phyloP scores from a whole-genome alignment of 2,888 invertebrate genomes.

The Drosophila ezoana region DNA sequence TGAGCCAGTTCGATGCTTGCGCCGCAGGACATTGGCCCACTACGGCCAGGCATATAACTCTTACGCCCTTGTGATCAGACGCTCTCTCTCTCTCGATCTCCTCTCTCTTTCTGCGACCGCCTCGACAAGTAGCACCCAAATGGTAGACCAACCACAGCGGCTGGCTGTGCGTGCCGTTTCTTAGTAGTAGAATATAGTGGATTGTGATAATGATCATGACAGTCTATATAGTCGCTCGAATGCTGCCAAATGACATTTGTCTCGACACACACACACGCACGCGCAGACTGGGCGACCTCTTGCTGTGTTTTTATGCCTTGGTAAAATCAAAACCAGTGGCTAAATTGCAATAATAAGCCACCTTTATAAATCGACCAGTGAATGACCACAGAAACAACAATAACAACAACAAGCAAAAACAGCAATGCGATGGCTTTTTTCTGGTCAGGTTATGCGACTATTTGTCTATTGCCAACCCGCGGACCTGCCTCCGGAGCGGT shows the following conservation, averaged over 20 bases:
- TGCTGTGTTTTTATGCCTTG: constrained; percentile 69
- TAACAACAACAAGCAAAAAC: constrained; percentile 4
- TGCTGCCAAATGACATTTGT: constrained; percentile 83
- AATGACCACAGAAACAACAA: constrained; percentile 42
- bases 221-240: constrained; percentile 83
- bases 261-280: constrained; percentile 54
- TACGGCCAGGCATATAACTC: constrained; percentile 65
- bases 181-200: constrained; percentile 62
- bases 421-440: constrained; percentile 36
- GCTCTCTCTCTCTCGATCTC: neutral
- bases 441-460: constrained; percentile 45
- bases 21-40: constrained; percentile 75
- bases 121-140: constrained; percentile 39
- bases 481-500: constrained; percentile 21
- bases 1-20: constrained; percentile 47
- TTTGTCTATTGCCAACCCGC: constrained; percentile 68
- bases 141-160: constrained; percentile 81
- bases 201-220: constrained; percentile 84
- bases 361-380: constrained; percentile 80
- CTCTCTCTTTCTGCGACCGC: constrained; percentile 3
- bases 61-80: constrained; percentile 18
- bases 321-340: constrained; percentile 84
- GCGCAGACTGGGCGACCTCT: constrained; percentile 54
- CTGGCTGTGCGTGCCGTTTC: constrained; percentile 64
- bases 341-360: constrained; percentile 84